phyloP scores from a whole-genome alignment of 2,888 invertebrate genomes.

The Heliconius erato region DNA sequence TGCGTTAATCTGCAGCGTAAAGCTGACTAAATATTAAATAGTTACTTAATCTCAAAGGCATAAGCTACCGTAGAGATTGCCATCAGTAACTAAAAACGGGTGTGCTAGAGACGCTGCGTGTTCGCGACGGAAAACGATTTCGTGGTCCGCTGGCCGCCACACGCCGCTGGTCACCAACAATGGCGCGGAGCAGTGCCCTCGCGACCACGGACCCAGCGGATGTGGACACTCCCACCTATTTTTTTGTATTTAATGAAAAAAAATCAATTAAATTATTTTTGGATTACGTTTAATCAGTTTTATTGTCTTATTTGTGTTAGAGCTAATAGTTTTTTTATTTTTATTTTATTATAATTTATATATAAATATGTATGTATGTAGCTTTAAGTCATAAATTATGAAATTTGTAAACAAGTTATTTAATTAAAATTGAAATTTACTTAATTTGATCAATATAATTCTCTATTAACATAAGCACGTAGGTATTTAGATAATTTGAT shows the following conservation, averaged over 20 bases:
- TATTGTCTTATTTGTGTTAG: not conserved
- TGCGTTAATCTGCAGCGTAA: no score
- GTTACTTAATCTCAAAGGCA: slow-evolving; percentile 3
- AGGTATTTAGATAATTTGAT: no score
- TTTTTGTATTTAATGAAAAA: slow-evolving; percentile 19
- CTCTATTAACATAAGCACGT: no score
- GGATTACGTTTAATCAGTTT: not conserved
- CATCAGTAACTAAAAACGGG: slow-evolving; percentile 43
- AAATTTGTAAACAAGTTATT: no score
- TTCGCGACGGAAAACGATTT: slow-evolving; percentile 74
- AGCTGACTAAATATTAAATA: slow-evolving; percentile 1
- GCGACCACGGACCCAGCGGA: slow-evolving; percentile 33
- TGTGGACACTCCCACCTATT: slow-evolving; percentile 31
- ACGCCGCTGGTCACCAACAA: slow-evolving; percentile 80
- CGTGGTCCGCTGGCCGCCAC: slow-evolving; percentile 80
- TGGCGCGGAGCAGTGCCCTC: slow-evolving; percentile 76
- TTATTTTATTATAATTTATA: not conserved
- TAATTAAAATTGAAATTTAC: no score
- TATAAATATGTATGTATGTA: no score
- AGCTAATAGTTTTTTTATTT: no score
- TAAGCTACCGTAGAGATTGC: slow-evolving; percentile 42
- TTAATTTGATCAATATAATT: no score
- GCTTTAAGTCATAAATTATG: no score
- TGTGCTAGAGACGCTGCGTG: slow-evolving; percentile 53
- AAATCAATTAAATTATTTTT: not conserved